Evolutionary conservation across 2,888 invertebrate genomes (phyloP), one percentile per base, ranked within the genome.

Genomic region (Eugnorisma glareosa): DNA sequence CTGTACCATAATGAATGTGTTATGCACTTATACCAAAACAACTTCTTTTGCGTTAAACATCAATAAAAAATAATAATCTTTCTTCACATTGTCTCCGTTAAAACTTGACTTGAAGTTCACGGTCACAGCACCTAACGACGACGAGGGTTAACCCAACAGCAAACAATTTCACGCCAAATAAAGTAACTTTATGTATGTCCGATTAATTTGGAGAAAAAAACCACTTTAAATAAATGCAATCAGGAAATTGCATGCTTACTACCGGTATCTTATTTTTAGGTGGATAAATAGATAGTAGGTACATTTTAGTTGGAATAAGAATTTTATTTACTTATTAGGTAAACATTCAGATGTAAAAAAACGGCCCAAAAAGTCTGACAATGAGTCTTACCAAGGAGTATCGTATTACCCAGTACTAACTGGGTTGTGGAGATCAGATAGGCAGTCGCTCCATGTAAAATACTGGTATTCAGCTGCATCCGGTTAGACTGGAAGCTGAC

Each of bases 221-320:
- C 73, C 61, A 48, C 54, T 81, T 80, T 82, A 82, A 73, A 84
- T 82, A 76, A 83, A 84, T 81, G 72, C 76, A 84, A 86, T 74
- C 57, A 88, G 88, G 88, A 89, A 89, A 89, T 89, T 80, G 84
- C 63, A 75, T 67, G 67, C 37, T 59, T 48, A 61, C 79, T 88
- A 82, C 84, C 83, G 86, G 80, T 73, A 40, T 69, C 28, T 84
- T 73, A 89, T 82, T 88, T 82, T 84, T 75, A 83, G 73, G 57
- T 57, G 64, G 74, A 67, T 61, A 77, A 70, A 67, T 68, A 43
- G n/a, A 71, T 37, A 72, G 13, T 78, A 48, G 10, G 35, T 31
- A 15, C 6, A 61, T 73, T 66, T 72, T 72, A 37, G 15, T 66
- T 28, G 2, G 2, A 45, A 43, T 61, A 31, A 24, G 15, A 31